Evolutionary conservation across 2,113 vertebrate genomes (phyloP).

Genomic region (Chionodraco myersi): DNA sequence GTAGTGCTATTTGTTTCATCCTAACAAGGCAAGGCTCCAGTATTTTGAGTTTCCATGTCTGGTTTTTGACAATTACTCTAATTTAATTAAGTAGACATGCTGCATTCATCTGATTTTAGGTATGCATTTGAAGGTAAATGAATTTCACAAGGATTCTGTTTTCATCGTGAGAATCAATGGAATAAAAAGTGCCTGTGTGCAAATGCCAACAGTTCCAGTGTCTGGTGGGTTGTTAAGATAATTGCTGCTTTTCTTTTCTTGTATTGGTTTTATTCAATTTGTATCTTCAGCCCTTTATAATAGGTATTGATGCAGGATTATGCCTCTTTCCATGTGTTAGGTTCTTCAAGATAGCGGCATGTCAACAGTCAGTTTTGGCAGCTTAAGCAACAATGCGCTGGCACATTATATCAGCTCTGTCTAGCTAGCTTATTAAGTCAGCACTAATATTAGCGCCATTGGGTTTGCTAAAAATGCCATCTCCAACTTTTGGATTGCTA

Average conservation of each 20-base stretch:
- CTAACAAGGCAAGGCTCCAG: conserved; percentile 11
- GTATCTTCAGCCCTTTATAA: neutral
- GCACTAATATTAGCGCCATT: neutral
- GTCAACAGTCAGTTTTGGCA: neutral
- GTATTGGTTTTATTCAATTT: neutral
- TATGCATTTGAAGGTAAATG: conserved; percentile 35
- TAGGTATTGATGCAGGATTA: neutral
- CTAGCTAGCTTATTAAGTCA: neutral
- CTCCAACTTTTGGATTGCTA: neutral
- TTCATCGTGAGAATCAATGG: conserved; percentile 22
- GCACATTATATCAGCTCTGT: neutral
- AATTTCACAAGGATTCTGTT: conserved; percentile 29
- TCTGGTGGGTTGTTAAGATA: conserved; percentile 27
- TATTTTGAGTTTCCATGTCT: conserved; percentile 53
- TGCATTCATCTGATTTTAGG: conserved; percentile 39
- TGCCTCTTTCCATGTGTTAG: neutral
- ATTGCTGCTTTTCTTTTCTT: conserved; percentile 24
- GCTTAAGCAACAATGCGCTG: neutral
- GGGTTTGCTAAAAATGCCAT: neutral
- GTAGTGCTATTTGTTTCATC: conserved; percentile 49
- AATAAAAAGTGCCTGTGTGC: conserved; percentile 1
- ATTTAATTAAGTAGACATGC: conserved; percentile 36
- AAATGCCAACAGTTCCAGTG: neutral
- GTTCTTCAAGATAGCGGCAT: neutral
- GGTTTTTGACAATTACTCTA: conserved; percentile 51